These are phyloP conservation scores for Ornithoptera alexandrae DNA, from an alignment of 2,888 invertebrate species.

Conservation along the genomic window DNA sequence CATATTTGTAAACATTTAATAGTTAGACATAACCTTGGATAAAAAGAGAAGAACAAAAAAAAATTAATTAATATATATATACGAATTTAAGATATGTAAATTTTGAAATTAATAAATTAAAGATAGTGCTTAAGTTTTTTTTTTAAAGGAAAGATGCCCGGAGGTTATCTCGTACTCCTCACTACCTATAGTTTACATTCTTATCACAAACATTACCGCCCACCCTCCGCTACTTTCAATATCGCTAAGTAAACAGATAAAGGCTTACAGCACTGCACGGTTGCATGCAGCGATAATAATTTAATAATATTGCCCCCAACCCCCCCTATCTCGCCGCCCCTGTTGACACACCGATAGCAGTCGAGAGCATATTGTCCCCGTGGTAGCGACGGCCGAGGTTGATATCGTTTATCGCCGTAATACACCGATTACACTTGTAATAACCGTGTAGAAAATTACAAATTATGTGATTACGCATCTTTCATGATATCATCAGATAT, in stretches of 20 bases:
- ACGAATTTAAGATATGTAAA: too few species aligned
- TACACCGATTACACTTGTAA: conserved; percentile 26
- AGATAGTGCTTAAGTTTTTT: too few species aligned
- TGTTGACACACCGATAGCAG: conserved; percentile 27
- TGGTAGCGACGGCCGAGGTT: conserved; percentile 1
- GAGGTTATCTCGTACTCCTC: too few species aligned
- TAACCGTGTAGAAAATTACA: conserved; percentile 16
- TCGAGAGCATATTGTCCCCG: conserved; percentile 13
- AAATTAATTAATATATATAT: too few species aligned
- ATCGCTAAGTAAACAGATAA: conserved; percentile 10
- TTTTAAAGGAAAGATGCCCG: too few species aligned
- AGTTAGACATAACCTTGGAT: too few species aligned
- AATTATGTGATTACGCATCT: neutral
- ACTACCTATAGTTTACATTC: too few species aligned
- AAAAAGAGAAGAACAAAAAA: too few species aligned
- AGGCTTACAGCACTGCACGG: conserved; percentile 5
- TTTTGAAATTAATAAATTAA: too few species aligned
- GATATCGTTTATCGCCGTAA: conserved; percentile 29
- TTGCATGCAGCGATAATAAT: conserved; percentile 23
- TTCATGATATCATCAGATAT: too few species aligned
- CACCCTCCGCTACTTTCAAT: neutral
- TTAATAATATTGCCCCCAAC: conserved; percentile 13
- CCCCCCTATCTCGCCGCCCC: neutral
- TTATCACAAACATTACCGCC: too few species aligned
- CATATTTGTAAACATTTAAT: too few species aligned